Base-by-base conservation (phyloP, 2,797 vertebrate genomes). In the Limnodromus scolopaceus region DNA sequence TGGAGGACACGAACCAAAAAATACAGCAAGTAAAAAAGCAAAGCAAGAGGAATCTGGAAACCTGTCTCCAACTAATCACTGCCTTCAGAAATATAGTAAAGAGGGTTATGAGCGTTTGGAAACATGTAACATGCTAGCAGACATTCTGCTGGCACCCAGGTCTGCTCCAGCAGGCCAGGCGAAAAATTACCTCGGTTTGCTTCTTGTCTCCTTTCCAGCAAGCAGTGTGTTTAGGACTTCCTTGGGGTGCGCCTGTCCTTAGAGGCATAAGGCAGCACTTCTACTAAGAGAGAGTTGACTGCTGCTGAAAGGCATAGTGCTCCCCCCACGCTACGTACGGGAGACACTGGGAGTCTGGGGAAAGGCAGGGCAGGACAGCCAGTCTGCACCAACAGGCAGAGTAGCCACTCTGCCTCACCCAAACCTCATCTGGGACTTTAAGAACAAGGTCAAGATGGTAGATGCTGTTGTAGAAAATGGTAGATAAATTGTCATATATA, bases 291-390 rank as follows among this genome's bases (percentile, higher is more conserved):
- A 13, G 15, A 20, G 43, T 13, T 82, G n/a, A 9, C 10, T 57
- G 58, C 54, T 65, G 11, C 34, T 53, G n/a, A 48, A 72, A 69
- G 11, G 49, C 28, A 9, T 11, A 32, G 23, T 7, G 25, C 45
- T 58, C 3, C 39, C 39, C 45, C 25, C 22, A 17, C 1, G 1
- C 39, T 27, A 3, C 1, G 1, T 45, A 39, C 19, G 7, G 17
- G 49, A 49, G 39, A 32, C 11, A 22, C 6, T 16, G 39, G 10
- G 16, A 48, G 22, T 23, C 51, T 27, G n/a, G 45, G 63, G 16
- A 74, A 57, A 25, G 11, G 16, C 27, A 74, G 28, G 49, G 20
- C 55, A 53, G 41, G n/a, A 23, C 39, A 64, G 63, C 43, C 45
- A 46, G 4, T 28, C 39, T n/a, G 39, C 51, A 46, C 11, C 13